These are phyloP conservation scores for Haliclystus octoradiatus DNA, from an alignment of 30 jellyfish, hydroid and myxozoan species.

Conservation along the genomic window DNA sequence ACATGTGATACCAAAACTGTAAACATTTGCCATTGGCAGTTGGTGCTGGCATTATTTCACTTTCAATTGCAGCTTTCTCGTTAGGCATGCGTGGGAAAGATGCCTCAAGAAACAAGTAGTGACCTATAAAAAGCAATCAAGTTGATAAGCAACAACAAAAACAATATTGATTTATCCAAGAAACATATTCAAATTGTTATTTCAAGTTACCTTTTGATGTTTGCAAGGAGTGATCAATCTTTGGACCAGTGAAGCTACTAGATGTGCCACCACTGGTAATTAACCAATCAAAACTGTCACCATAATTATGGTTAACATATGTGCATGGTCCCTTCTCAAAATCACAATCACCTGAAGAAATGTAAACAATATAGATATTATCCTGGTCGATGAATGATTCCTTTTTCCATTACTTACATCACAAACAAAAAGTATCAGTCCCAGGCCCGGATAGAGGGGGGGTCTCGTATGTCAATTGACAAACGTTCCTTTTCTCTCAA, in stretches of 20 bases:
- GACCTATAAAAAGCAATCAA: conserved; percentile 31
- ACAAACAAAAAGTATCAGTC: no score
- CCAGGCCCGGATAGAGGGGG: no score
- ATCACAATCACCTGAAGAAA: conserved; percentile 41
- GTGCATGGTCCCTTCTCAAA: conserved; percentile 78
- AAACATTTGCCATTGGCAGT: conserved; percentile 39
- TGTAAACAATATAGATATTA: no score
- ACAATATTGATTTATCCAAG: no score
- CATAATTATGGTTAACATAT: conserved; percentile 39
- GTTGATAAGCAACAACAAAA: no score
- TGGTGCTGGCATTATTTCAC: conserved; percentile 57
- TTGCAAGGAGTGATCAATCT: conserved; percentile 56
- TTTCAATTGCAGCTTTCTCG: conserved; percentile 54
- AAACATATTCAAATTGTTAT: no score
- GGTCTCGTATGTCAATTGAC: no score
- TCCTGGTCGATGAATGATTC: no score
- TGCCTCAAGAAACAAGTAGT: conserved; percentile 54
- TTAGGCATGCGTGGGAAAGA: conserved; percentile 74
- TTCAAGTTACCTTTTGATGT: conserved; percentile 34
- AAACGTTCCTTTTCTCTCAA: no score
- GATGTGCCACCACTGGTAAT: conserved; percentile 55
- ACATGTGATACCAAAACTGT: conserved; percentile 85
- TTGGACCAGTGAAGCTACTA: conserved; percentile 52
- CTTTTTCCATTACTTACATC: no score
- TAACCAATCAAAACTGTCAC: conserved; percentile 79